Evolutionary conservation across 2,113 vertebrate species (phyloP).

Genomic region (Tenebrosternarchus preto): DNA sequence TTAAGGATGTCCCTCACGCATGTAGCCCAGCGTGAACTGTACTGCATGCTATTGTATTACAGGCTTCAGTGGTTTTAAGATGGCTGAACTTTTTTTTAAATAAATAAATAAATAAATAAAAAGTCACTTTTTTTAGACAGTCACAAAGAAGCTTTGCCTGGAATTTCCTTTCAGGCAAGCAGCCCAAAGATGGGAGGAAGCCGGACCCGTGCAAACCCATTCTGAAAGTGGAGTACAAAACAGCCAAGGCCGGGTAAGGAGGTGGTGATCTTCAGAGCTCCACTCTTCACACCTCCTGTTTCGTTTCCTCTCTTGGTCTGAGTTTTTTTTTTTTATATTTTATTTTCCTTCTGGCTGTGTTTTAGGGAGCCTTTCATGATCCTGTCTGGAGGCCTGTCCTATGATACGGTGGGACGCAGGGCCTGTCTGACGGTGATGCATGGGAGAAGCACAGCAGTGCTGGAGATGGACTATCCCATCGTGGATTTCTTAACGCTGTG

Average conservation of each 20-base stretch:
- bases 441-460: constrained; percentile 93
- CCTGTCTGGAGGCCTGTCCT: constrained; percentile 94
- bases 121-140: no score
- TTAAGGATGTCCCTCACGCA: not conserved
- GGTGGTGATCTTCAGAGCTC: no score
- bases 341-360: constrained; percentile 24
- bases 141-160: no score
- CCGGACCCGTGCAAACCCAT: constrained; percentile 98
- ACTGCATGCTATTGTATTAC: not conserved
- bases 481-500: constrained; percentile 97
- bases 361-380: constrained; percentile 86
- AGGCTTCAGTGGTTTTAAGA: not conserved
- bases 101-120: not conserved
- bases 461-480: constrained; percentile 98
- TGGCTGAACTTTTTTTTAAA: not conserved
- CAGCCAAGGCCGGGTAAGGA: constrained; percentile 90
- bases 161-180: constrained; percentile 83
- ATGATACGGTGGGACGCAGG: constrained; percentile 93
- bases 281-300: not conserved
- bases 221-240: constrained; percentile 98
- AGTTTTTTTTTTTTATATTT: no score
- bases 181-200: constrained; percentile 97
- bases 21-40: not conserved
- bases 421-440: constrained; percentile 98
- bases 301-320: not conserved